A percentile compares a stretch with the other conserved stretches of the same genome.
phyloP scores from a whole-genome alignment of 2,113 vertebrate species.

The Heterotis niloticus region DNA sequence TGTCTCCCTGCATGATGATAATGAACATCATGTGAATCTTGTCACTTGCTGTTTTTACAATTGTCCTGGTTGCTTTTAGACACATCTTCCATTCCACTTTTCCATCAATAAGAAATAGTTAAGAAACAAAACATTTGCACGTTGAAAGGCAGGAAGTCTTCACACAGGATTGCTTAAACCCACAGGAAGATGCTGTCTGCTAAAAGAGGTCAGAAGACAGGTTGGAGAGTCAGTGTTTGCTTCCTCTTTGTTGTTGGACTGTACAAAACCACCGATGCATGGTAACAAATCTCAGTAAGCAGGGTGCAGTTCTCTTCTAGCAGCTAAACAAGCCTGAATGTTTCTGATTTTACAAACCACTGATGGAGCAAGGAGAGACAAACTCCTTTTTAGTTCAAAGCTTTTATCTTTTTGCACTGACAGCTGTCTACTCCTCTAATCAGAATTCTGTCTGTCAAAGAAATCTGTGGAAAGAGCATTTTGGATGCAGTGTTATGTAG shows the following conservation, averaged over 20 bases:
- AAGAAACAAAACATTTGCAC: constrained; percentile 1
- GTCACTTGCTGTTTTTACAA: constrained; percentile 43
- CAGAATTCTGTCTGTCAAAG: neutral
- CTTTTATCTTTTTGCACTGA: neutral
- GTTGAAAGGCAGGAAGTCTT: constrained; percentile 23
- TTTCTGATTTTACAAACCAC: constrained; percentile 8
- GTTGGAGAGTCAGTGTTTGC: neutral
- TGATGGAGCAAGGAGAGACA: neutral
- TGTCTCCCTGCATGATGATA: neutral
- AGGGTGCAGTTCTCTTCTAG: neutral
- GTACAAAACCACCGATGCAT: constrained; percentile 2
- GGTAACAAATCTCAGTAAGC: neutral
- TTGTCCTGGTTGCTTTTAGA: constrained; percentile 36
- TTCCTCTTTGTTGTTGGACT: neutral
- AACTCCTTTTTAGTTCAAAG: neutral
- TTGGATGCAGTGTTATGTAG: neutral
- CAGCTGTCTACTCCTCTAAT: neutral
- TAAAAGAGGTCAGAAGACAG: neutral
- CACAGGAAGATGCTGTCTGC: constrained; percentile 37
- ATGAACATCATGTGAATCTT: neutral
- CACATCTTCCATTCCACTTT: constrained; percentile 30
- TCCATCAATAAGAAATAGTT: constrained; percentile 26
- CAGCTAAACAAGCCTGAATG: neutral
- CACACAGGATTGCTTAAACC: constrained; percentile 47
- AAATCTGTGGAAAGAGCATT: neutral